Evolutionary conservation across 2,888 invertebrate genomes (phyloP).

Genomic region (Tridacna crocea): DNA sequence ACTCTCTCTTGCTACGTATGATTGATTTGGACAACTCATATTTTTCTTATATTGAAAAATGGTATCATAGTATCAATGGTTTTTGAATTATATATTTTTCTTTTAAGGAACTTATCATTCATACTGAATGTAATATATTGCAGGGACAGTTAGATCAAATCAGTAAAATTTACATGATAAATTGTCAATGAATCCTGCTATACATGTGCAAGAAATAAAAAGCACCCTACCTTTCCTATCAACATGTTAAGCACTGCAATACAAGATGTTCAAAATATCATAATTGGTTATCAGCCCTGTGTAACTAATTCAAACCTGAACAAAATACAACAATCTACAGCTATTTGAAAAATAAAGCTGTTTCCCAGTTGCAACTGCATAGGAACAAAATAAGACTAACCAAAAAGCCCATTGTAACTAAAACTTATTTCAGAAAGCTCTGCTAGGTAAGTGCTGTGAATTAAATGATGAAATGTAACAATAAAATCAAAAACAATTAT

Average conservation of each 20-base stretch:
- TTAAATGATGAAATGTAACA: not conserved
- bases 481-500: not conserved
- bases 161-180: too few species aligned
- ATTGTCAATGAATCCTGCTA: not conserved
- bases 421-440: conserved; percentile 7
- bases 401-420: not conserved
- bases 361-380: not conserved
- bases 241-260: not conserved
- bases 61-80: too few species aligned
- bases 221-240: conserved; percentile 4
- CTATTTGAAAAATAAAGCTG: not conserved
- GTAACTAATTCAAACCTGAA: not conserved
- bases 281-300: not conserved
- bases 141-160: too few species aligned
- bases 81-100: too few species aligned
- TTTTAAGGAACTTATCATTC: too few species aligned
- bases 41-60: too few species aligned
- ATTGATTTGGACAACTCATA: too few species aligned
- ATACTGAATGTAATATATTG: too few species aligned
- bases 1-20: too few species aligned
- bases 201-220: conserved; percentile 7
- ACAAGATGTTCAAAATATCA: not conserved
- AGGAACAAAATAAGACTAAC: not conserved
- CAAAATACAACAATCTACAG: not conserved
- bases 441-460: conserved; percentile 7